Conservation (phyloP, 2,888 invertebrate genomes). For the Orthosia gracilis region DNA sequence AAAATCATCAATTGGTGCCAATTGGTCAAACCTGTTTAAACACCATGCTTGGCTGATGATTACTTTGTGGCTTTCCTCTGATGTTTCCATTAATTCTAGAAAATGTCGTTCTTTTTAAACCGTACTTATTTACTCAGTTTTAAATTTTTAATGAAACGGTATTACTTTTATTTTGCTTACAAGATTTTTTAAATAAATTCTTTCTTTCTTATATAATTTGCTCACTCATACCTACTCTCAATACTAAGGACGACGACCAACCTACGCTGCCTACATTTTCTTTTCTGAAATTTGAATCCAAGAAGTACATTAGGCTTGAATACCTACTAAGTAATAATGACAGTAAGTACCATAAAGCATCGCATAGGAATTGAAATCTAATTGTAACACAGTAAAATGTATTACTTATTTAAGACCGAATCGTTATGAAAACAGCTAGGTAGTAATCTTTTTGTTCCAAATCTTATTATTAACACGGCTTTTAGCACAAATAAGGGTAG, state of each 20-base stretch:
- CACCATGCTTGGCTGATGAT: conserved; percentile 4
- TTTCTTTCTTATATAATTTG: too few relatives aligned
- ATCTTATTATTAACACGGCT: conserved; percentile 23
- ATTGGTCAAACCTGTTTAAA: conserved; percentile 15
- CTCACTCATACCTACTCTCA: too few relatives aligned
- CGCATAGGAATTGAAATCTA: not conserved
- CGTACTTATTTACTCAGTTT: not conserved
- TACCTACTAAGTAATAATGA: too few relatives aligned
- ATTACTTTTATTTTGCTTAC: too few relatives aligned
- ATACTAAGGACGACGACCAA: not conserved
- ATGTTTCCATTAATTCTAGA: conserved; percentile 1
- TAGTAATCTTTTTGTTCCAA: conserved; percentile 23
- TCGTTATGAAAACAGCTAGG: not conserved
- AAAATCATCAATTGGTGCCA: conserved; percentile 3
- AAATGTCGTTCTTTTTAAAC: not conserved
- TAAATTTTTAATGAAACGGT: not conserved
- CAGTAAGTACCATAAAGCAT: not conserved
- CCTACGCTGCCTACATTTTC: too few relatives aligned
- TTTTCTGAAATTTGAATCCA: not conserved
- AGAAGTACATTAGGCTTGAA: not conserved
- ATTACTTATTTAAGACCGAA: conserved; percentile 11
- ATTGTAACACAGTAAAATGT: not conserved
- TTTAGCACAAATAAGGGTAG: conserved; percentile 33
- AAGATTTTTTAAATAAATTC: too few relatives aligned
- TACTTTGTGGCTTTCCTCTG: conserved; percentile 5